Evolutionary conservation across 2,797 vertebrate species (phyloP).

Genomic region (Cyclopterus lumpus): DNA sequence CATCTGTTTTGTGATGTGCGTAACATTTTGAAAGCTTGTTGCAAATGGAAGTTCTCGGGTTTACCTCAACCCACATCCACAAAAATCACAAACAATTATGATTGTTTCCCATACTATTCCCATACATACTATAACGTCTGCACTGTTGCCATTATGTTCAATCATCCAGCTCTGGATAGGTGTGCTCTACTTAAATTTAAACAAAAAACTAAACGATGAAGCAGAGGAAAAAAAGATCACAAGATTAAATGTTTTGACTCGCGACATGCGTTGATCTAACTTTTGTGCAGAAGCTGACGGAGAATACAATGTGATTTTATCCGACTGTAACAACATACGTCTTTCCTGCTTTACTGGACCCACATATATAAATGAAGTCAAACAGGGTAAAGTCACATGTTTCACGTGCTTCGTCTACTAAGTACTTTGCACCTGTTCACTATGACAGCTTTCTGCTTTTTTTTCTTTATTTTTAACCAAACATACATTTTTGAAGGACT

Average conservation of each 20-base stretch:
- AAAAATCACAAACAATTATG: neutral
- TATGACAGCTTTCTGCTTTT: neutral
- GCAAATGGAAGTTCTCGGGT: neutral
- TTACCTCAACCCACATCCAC: neutral
- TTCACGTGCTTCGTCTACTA: slow-evolving; percentile 8
- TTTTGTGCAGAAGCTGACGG: neutral
- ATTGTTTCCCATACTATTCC: no score
- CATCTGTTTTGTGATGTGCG: neutral
- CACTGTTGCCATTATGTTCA: neutral
- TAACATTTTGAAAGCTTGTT: neutral
- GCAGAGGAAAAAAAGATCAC: neutral
- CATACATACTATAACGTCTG: neutral
- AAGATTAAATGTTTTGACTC: slow-evolving; percentile 19
- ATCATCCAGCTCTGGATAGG: neutral
- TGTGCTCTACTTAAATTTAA: neutral
- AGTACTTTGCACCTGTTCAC: neutral
- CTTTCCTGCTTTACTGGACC: slow-evolving; percentile 24
- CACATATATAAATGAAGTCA: slow-evolving; percentile 19
- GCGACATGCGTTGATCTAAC: slow-evolving; percentile 6
- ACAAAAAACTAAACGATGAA: neutral
- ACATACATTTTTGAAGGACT: neutral
- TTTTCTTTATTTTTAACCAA: neutral
- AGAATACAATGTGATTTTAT: slow-evolving; percentile 17
- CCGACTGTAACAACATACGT: slow-evolving; percentile 38
- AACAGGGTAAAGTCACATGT: neutral